Evolutionary conservation across 2,113 vertebrate species (phyloP).

Genomic region (Cettia cetti): DNA sequence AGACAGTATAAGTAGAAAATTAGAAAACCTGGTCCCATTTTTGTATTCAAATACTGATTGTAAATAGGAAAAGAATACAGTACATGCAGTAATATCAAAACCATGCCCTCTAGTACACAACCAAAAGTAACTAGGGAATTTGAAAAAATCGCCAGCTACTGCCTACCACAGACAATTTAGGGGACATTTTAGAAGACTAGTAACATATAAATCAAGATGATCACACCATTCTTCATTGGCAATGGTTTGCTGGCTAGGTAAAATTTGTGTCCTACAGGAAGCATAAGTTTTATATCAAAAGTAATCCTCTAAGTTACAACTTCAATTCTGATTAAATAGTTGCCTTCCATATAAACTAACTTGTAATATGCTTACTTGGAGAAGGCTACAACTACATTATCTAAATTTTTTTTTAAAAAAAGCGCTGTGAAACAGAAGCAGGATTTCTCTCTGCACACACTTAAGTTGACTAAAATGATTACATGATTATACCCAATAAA

Average conservation of each 20-base stretch:
- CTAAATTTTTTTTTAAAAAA: background rate
- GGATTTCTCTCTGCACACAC: background rate
- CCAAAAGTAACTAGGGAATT: background rate
- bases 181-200: background rate
- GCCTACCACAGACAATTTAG: background rate
- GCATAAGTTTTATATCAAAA: background rate
- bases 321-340: background rate
- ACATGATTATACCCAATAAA: background rate
- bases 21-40: constrained; percentile 23
- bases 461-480: background rate
- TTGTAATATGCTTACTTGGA: background rate
- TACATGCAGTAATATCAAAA: constrained; percentile 31
- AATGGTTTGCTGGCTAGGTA: background rate
- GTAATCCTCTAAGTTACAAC: background rate
- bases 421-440: constrained; percentile 13
- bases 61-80: constrained; percentile 21
- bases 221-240: background rate
- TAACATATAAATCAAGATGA: background rate
- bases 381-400: background rate
- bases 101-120: background rate
- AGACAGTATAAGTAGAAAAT: background rate
- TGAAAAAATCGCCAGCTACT: background rate
- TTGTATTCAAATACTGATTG: constrained; percentile 11
- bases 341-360: background rate
- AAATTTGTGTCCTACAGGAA: background rate